Conservation (phyloP, 2,888 invertebrate genomes). For the Pimpla rufipes region DNA sequence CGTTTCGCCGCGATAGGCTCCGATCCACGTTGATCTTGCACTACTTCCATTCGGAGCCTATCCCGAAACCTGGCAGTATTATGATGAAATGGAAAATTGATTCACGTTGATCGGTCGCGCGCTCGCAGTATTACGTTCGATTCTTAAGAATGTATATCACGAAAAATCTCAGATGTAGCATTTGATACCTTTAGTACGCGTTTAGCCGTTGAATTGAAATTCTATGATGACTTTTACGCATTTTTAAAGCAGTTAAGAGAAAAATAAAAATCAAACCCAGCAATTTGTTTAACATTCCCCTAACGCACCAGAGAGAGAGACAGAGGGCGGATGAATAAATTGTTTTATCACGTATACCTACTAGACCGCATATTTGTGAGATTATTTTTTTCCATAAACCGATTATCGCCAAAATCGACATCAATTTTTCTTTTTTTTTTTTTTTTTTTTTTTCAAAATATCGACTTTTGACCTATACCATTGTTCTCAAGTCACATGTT, state of each 20-base stretch:
- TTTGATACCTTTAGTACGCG: constrained; percentile 74
- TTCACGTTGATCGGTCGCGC: constrained; percentile 60
- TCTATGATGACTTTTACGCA: constrained; percentile 69
- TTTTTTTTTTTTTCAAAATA: background rate
- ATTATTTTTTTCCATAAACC: constrained; percentile 12
- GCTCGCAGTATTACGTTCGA: constrained; percentile 64
- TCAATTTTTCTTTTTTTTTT: too few species aligned
- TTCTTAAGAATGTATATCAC: constrained; percentile 52
- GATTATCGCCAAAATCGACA: too few species aligned
- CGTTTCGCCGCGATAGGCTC: constrained; percentile 52
- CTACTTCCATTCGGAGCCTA: constrained; percentile 68
- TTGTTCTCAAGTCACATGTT: too few species aligned
- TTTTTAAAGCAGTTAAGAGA: constrained; percentile 33
- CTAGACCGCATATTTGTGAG: constrained; percentile 26
- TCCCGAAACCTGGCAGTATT: constrained; percentile 64
- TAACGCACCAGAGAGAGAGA: constrained; percentile 72
- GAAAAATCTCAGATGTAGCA: constrained; percentile 64
- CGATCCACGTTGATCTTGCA: constrained; percentile 57
- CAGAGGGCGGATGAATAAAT: constrained; percentile 72
- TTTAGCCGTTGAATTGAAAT: constrained; percentile 68
- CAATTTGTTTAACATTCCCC: constrained; percentile 76
- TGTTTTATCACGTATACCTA: constrained; percentile 68
- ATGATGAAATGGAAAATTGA: constrained; percentile 49
- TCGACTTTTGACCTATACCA: too few species aligned
- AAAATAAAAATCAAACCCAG: constrained; percentile 24